Percentiles rank a stretch among this genome's conserved stretches.
Evolutionary conservation across 2,888 invertebrate genomes (phyloP).

Genomic region (Drosophila sordidapex): DNA sequence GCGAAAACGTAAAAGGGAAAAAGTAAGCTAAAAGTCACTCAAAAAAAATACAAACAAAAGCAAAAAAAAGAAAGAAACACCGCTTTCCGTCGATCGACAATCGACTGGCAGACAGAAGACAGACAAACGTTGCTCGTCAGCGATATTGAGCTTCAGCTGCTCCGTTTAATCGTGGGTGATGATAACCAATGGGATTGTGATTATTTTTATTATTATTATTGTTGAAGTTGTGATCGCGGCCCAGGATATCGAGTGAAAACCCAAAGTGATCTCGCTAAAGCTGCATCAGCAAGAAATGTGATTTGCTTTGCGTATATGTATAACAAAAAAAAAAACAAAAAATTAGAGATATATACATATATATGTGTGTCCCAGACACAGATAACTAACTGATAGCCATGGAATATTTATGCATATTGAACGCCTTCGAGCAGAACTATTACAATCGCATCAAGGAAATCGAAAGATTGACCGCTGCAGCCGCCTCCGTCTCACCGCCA

Average conservation of each 20-base stretch:
- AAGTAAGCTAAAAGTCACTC: conserved; percentile 56
- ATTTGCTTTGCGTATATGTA: conserved; percentile 7
- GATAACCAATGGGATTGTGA: conserved; percentile 24
- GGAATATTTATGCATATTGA: conserved; percentile 83
- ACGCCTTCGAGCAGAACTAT: conserved; percentile 82
- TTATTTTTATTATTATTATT: conserved; percentile 14
- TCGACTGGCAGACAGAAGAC: conserved; percentile 18
- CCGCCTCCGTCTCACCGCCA: conserved; percentile 33
- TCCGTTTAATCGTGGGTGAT: conserved; percentile 31
- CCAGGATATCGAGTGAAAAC: conserved; percentile 33
- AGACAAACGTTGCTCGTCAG: conserved; percentile 43
- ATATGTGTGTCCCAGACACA: conserved; percentile 2
- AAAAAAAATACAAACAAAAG: conserved; percentile 29
- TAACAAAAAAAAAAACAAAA: not conserved
- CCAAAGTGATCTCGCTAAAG: conserved; percentile 17
- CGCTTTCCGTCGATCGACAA: conserved; percentile 41
- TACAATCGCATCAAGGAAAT: conserved; percentile 81
- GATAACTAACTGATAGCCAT: conserved; percentile 49
- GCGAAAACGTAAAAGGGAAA: conserved; percentile 55
- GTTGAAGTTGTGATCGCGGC: conserved; percentile 12
- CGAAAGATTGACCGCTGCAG: conserved; percentile 70
- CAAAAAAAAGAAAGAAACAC: conserved; percentile 25
- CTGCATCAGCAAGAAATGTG: conserved; percentile 36
- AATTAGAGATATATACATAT: not conserved
- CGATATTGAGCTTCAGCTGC: conserved; percentile 32